These are phyloP conservation scores for Delphinapterus leucas DNA, from an alignment of 2,113 vertebrate genomes.

Conservation along the genomic window DNA sequence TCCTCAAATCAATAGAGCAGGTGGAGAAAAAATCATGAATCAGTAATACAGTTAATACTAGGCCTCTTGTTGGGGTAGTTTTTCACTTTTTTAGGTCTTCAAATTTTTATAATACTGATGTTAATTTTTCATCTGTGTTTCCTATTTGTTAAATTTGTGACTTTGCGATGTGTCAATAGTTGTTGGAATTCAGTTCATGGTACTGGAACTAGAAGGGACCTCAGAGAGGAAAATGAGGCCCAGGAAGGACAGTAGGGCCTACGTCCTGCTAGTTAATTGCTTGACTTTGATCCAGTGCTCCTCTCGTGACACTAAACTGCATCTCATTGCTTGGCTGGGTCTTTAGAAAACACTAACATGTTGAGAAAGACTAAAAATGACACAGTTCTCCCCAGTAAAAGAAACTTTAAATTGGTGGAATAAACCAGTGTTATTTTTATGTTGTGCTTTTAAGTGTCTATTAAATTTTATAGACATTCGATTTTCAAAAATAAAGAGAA, in stretches of 20 bases:
- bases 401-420: constrained; percentile 16
- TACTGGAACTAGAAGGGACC: neutral
- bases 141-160: neutral
- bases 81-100: constrained; percentile 27
- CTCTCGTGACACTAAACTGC: neutral
- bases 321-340: neutral
- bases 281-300: neutral
- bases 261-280: neutral
- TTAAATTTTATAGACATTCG: constrained; percentile 1
- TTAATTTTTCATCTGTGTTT: constrained; percentile 35
- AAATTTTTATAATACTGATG: neutral
- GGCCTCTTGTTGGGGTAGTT: neutral
- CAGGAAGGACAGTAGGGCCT: neutral
- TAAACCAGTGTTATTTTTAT: constrained; percentile 35
- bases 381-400: neutral
- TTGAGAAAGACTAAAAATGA: constrained; percentile 42
- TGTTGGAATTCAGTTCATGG: constrained; percentile 27
- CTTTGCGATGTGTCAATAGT: neutral
- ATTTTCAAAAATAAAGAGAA: constrained; percentile 37
- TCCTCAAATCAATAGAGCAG: neutral
- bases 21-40: neutral
- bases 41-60: neutral
- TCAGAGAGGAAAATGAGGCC: neutral
- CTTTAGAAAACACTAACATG: constrained; percentile 33
- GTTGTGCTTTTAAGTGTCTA: neutral